Base-by-base conservation (phyloP, 2,113 vertebrate species). In the Alethe diademata region DNA sequence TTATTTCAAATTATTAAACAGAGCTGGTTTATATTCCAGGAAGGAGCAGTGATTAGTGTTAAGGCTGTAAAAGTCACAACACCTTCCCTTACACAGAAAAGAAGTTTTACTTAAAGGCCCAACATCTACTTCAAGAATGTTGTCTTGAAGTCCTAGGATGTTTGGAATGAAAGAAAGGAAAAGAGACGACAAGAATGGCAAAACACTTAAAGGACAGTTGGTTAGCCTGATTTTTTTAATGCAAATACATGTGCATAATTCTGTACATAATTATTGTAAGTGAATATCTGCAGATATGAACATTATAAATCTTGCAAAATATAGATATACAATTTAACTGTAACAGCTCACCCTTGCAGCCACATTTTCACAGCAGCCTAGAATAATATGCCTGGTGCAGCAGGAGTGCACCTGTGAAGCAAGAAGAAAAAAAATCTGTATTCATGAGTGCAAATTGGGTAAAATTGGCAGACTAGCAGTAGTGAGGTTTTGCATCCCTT, bases 381-480 rank as follows among this genome's bases (percentile, higher is more conserved):
- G 56, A 83, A 93, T 91, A 84, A 92, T 19, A 80, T 61, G 75
- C 88, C 82, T 97, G 64, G 56, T 96, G 82, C 82, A 92, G 92
- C 75, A 94, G 72, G 53, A 48, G 8, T 84, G 72, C 93, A 95
- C 93, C 90, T 96, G 96, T 90, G 92, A 87, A 83, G 86, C 67
- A 84, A 80, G 67, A 67, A 96, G 54, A 5, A 11, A 47, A 71
- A 57, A 81, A 91, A 90, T 95, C 85, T 87, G 80, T 93, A 97
- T 96, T 96, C 94, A 95, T 96, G 93, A 93, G 90, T 86, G 90
- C 88, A 96, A 95, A 96, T 95, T 97, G 92, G 61, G 45, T 92
- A 96, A 96, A 96, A 95, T 90, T 95, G 92, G 70, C 90, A 93
- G 78, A 95, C 75, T 83, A 67, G 74, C 69, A 78, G 76, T 7